Evolutionary conservation across 2,113 vertebrate species (phyloP), one percentile per base, ranked within the genome.

Genomic region (Mobula hypostoma): DNA sequence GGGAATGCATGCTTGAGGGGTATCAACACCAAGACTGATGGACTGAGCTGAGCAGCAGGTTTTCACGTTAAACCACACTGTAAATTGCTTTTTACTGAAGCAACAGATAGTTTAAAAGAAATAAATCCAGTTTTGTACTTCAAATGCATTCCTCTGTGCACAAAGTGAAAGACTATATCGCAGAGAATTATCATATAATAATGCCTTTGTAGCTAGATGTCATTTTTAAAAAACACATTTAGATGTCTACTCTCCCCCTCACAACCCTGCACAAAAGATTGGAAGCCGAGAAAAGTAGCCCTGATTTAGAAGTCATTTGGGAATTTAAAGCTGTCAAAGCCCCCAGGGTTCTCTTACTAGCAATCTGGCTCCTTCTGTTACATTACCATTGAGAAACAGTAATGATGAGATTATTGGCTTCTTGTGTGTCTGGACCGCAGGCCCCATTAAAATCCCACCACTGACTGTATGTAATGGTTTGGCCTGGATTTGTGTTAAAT

Each of bases 361-460:
- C 85, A 90, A 90, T 90, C 85, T 93, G 90, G 90, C 90, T 74
- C 91, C 68, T 76, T 93, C 91, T 74, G 91, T 76, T 74, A 93
- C 68, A 48, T 74, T 56, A 74, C 32, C 91, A 24, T n/a, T n/a
- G 14, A 90, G 61, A 17, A 19, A 15, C 63, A n/a, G 61, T 90
- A 90, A 90, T 29, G 85, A 90, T 88, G 85, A 14, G 85, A 61
- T 24, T 88, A 32, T 66, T 32, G 6, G 61, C 85, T 66, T 66
- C 85, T 90, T n/a, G 11, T 90, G 85, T 66, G 29, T 66, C 85
- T 19, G 85, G 85, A 90, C 14, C 66, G 61, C 85, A 68, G 66
- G 29, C 85, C 85, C 61, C 61, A 32, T 90, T 90, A 66, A 90
- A 90, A 66, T 12, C 15, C 14, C 85, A 15, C 27, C 9, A 63